Base-by-base conservation (phyloP, 2,113 vertebrate genomes). In the Turdus rufiventris region DNA sequence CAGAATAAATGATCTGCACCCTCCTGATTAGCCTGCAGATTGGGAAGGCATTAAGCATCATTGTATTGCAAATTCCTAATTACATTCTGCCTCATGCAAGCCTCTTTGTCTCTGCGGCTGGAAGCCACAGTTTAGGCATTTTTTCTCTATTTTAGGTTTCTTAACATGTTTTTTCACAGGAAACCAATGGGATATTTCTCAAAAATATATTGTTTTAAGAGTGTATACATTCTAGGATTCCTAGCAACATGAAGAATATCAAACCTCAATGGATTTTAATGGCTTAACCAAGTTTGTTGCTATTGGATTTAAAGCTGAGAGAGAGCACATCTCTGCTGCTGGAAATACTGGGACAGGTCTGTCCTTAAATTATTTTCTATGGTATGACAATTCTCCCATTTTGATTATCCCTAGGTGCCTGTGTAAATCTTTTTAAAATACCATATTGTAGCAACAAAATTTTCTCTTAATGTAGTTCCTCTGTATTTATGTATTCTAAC, bases 11-110 rank as follows among this genome's bases (percentile, higher is more conserved):
- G 45, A 68, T 70, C 66, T 89, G 73, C 77, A 79, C 42, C 62
- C 38, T 91, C 62, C 80, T 94, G 89, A 75, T 92, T 87, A 91
- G 48, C 74, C 60, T 93, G 54, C 85, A 93, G 42, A 50, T 31
- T 82, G 34, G 33, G 42, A 92, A 89, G 45, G 78, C 54, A 70
- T 33, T 76, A 47, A 76, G 18, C 18, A 73, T 40, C 38, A 36
- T 8, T 66, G 78, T 56, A 83, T 17, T 53, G 60, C 38, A 80
- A 73, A 94, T 60, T 94, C 51, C 38, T 83, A 77, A 90, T 66
- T 72, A 43, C 34, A 29, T 43, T 88, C 40, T 50, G 19, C 43
- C 25, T 84, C 45, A 58, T 70, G 47, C 36, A 88, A 77, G 25
- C 14, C 26, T 83, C 40, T 80, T 70, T 79, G 31, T 73, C 47